Percentiles rank a stretch among this genome's conserved stretches.
These are phyloP conservation scores for Enteromius viviparus DNA, from an alignment of 2,797 vertebrate species.

Conservation along the genomic window DNA sequence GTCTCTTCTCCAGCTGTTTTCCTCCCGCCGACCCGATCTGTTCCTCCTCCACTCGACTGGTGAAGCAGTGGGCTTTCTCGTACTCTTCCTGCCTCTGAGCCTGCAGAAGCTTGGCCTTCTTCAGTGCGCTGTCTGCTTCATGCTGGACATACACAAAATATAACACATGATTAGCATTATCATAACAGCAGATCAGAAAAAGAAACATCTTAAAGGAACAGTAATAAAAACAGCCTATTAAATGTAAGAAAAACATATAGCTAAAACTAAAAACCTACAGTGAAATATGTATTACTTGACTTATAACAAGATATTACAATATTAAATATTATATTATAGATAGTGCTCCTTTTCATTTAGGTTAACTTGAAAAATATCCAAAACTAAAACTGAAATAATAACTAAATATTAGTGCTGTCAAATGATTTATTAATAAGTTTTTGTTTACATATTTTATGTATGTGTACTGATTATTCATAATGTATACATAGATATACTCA, in stretches of 20 bases:
- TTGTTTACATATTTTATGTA: too few relatives aligned
- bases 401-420: too few relatives aligned
- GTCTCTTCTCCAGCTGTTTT: conserved; percentile 91
- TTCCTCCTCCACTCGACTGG: conserved; percentile 91
- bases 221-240: not conserved
- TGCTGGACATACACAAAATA: conserved; percentile 75
- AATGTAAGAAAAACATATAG: not conserved
- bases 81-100: conserved; percentile 93
- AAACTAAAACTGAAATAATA: not conserved
- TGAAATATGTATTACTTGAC: not conserved
- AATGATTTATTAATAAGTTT: too few relatives aligned
- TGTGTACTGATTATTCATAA: too few relatives aligned
- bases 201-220: not conserved
- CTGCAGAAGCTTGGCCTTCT: conserved; percentile 88
- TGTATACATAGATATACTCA: too few relatives aligned
- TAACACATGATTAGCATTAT: conserved; percentile 1
- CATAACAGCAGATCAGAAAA: not conserved
- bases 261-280: not conserved
- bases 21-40: conserved; percentile 75
- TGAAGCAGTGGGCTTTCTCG: conserved; percentile 90
- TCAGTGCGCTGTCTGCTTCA: conserved; percentile 88
- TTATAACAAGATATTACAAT: not conserved
- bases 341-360: not conserved
- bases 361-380: not conserved
- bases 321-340: not conserved